Conservation (phyloP, 2,888 invertebrate species). For the Hesperia comma region DNA sequence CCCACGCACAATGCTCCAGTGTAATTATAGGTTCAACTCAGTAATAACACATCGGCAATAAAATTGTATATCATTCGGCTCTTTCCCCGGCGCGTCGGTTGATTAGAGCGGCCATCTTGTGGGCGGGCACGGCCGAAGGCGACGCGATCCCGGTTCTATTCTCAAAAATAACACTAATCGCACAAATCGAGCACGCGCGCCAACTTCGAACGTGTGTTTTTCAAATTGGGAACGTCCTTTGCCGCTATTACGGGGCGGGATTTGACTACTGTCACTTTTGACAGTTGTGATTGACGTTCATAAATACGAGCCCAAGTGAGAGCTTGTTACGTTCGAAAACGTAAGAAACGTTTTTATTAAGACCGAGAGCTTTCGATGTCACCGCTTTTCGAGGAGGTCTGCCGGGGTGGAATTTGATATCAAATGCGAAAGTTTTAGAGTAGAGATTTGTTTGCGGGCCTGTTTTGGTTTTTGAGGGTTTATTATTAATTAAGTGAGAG, state of each 20-base stretch:
- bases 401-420: conserved; percentile 40
- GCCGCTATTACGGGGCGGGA: conserved; percentile 76
- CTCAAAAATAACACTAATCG: conserved; percentile 83
- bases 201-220: conserved; percentile 79
- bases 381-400: conserved; percentile 38
- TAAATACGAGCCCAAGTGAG: conserved; percentile 78
- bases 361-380: conserved; percentile 65
- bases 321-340: conserved; percentile 69
- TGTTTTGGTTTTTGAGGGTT: conserved; percentile 47
- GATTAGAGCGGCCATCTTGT: conserved; percentile 83
- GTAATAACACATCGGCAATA: conserved; percentile 83
- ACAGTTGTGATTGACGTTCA: conserved; percentile 81
- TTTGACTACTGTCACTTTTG: conserved; percentile 81
- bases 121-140: conserved; percentile 80
- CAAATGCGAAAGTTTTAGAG: conserved; percentile 46
- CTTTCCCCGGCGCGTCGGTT: conserved; percentile 74
- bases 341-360: conserved; percentile 69
- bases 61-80: conserved; percentile 82
- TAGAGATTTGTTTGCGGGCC: conserved; percentile 46
- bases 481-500: conserved; percentile 66
- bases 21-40: conserved; percentile 79
- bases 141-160: conserved; percentile 82
- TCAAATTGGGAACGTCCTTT: conserved; percentile 78
- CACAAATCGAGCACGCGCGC: conserved; percentile 78
- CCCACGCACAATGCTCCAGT: conserved; percentile 77